Base-by-base conservation (phyloP, 2,888 invertebrate genomes). In the Pedicia rivosa region DNA sequence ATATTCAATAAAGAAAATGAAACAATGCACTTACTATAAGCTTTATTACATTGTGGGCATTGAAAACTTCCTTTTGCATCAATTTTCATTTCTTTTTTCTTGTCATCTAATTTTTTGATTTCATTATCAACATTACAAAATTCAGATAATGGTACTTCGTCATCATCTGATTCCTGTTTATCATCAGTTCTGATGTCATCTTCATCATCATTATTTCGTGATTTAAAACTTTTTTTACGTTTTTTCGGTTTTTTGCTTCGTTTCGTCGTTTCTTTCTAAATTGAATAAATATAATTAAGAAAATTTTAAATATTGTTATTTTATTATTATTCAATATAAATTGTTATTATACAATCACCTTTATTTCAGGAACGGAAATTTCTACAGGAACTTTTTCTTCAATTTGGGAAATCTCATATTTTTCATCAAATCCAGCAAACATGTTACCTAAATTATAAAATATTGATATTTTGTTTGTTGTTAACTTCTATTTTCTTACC, bases 81-180 rank as follows among this genome's bases (percentile, higher is more conserved):
- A n/a, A n/a, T n/a, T n/a, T 24, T n/a, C 10, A 10, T 10, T 5
- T 10, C 8, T 24, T 24, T 24, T 24, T 4, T 7, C 8, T 24
- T 24, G 4, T 24, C 24, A 5, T 24, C 24, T 3, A 10, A 10
- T 7, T n/a, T 16, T 16, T 26, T 27, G 9, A 5, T 13, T 20
- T 36, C 17, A 22, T 26, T 16, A 3, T 24, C 35, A 4, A 19
- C 9, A 19, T 19, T 19, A 4, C 28, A 13, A 9, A 19, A 26
- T 26, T 35, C 35, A 13, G 14, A 26, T 17, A 24, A 27, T 17
- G 28, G 26, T 8, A 24, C 25, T 14, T 35, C 35, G 4, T 35
- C 35, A n/a, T 35, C 35, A 12, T 5, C 25, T 2, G 16, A 17
- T 24, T 25, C 15, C 25, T 35, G 17, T 5, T 25, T 12, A n/a